Evolutionary conservation across 2,113 vertebrate genomes (phyloP).

Genomic region (Notarius quadriscutis): DNA sequence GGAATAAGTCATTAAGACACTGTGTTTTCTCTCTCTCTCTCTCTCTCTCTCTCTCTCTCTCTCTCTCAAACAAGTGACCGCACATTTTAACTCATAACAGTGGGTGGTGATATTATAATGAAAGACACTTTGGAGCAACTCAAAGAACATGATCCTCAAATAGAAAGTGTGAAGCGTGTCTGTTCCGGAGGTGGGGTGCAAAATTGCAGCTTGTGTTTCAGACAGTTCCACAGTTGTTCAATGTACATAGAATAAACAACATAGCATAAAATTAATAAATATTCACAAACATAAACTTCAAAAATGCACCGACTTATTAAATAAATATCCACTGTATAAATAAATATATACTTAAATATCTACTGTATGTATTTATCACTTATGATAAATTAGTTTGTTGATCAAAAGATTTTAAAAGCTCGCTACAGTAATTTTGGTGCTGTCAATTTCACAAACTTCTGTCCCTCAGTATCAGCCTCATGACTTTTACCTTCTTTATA

Average conservation of each 20-base stretch:
- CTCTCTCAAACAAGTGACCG: background rate
- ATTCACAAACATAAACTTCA: background rate
- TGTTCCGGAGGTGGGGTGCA: slow-evolving; percentile 39
- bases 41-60: slow-evolving; percentile 11
- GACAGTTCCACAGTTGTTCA: slow-evolving; percentile 2
- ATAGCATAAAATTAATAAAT: background rate
- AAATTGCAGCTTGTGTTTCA: slow-evolving; percentile 32
- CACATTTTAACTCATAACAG: slow-evolving; percentile 11
- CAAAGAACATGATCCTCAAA: slow-evolving; percentile 8
- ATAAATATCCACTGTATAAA: background rate
- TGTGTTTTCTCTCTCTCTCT: background rate
- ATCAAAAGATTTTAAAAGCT: background rate
- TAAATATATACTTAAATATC: too few species aligned
- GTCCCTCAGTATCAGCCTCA: background rate
- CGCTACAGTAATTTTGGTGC: background rate
- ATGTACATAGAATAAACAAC: slow-evolving; percentile 7
- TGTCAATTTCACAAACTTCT: background rate
- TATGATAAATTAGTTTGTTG: background rate
- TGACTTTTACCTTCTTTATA: background rate
- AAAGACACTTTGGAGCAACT: slow-evolving; percentile 15
- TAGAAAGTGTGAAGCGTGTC: slow-evolving; percentile 27
- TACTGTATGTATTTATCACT: background rate
- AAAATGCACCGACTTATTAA: background rate
- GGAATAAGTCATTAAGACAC: slow-evolving; percentile 15
- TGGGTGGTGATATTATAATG: slow-evolving; percentile 25